Evolutionary conservation across 2,797 vertebrate species (phyloP), one percentile per base, ranked within the genome.

Genomic region (Aviceda leuphotes): DNA sequence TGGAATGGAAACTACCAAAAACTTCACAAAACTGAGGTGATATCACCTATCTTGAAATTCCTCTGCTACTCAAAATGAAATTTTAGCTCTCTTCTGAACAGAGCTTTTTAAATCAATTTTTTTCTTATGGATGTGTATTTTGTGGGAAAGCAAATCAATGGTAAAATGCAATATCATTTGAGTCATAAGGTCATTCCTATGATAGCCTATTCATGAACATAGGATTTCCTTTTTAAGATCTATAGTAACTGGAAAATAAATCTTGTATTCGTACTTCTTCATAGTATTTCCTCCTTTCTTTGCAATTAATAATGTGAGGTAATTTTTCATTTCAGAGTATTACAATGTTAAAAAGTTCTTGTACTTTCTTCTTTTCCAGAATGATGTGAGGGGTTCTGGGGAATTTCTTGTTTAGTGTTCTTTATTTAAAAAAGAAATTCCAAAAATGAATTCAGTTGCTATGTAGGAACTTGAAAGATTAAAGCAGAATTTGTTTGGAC

Each of bases 1-100:
- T 99, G 99, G 99, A 98, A 99, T 84, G 98, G 98, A 93, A 98
- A 99, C 98, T 99, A 99, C 97, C 99, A 99, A 94, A 99, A 99
- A 96, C 98, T 99, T 93, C 99, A 99, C 87, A 98, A 97, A 41
- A 98, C 99, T 7, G 99, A 99, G 99, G 99, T 99, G 92, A 98
- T 97, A 11, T 4, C 0, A 3, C 37, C 22, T 31, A 22, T 30
- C 26, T 54, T 31, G 13, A 67, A 78, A 17, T 30, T 31, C 54
- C 11, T 44, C 13, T 65, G 12, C 4, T 65, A 14, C 33, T 59
- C 20, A 49, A 62, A 74, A 62, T 37, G 4, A 68, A 30, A 56
- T 76, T 31, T 30, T 37, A 2, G 2, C 26, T 68, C 33, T 77
- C 17, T 71, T 89, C 61, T 67, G 8, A 68, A 35, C 13, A 33